A percentile compares a stretch with the other conserved stretches of the same genome.
phyloP scores from a whole-genome alignment of 2,888 invertebrate genomes.

The Crepidodera aurea region DNA sequence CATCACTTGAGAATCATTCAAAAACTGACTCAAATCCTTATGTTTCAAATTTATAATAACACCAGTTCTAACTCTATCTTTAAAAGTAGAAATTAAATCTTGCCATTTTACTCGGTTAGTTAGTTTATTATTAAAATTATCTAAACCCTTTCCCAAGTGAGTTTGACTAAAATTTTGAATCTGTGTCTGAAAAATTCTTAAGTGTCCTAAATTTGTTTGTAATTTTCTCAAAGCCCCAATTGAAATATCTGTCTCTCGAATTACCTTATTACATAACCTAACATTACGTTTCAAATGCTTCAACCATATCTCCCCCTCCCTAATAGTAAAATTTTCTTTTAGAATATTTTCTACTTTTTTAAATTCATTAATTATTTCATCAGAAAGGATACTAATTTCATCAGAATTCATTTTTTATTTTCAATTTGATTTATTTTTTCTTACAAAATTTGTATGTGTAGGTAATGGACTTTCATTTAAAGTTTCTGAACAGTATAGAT shows the following conservation, averaged over 20 bases:
- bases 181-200: not conserved
- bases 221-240: not conserved
- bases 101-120: not conserved
- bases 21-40: slow-evolving; percentile 5
- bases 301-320: not conserved
- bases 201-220: slow-evolving; percentile 1
- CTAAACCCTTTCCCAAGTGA: not conserved
- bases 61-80: slow-evolving; percentile 10
- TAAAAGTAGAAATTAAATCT: slow-evolving; percentile 10
- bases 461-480: too few relatives aligned
- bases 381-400: not conserved
- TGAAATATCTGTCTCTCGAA: not conserved
- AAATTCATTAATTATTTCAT: not conserved
- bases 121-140: not conserved
- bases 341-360: not conserved
- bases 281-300: not conserved
- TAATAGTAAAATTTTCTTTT: not conserved
- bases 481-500: not conserved
- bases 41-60: slow-evolving; percentile 12
- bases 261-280: not conserved
- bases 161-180: not conserved
- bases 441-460: too few relatives aligned
- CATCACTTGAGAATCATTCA: not conserved
- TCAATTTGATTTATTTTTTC: too few relatives aligned
- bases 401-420: not conserved